Percentiles rank a stretch among this genome's conserved stretches.
phyloP scores from a whole-genome alignment of 2,113 vertebrate species.

The Phaethornis superciliosus region DNA sequence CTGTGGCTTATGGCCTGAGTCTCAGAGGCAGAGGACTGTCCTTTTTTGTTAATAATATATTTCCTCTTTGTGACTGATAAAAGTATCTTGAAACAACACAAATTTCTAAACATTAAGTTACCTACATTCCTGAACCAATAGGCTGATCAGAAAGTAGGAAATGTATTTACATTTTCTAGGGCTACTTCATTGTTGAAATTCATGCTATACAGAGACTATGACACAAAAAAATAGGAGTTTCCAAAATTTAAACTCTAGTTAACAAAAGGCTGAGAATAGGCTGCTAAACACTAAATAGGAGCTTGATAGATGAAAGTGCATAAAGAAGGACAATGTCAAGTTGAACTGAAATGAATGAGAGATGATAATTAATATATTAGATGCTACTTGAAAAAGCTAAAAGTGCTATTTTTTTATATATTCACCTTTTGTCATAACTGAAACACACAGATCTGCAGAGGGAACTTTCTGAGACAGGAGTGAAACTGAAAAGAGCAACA shows the following conservation, averaged over 20 bases:
- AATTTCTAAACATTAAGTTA: background rate
- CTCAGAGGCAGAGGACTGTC: background rate
- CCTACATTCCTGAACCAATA: background rate
- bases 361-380: background rate
- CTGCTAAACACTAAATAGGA: background rate
- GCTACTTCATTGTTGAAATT: background rate
- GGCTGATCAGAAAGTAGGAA: background rate
- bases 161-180: background rate
- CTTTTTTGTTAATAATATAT: background rate
- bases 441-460: background rate
- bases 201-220: background rate
- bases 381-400: background rate
- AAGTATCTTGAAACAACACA: background rate
- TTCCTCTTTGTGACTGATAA: background rate
- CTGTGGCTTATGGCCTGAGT: background rate
- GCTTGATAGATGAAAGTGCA: background rate
- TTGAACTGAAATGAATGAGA: background rate
- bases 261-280: background rate
- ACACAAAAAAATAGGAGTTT: background rate
- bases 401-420: background rate
- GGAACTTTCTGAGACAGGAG: constrained; percentile 27
- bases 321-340: background rate
- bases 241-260: background rate
- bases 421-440: background rate
- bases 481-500: constrained; percentile 52